Evolutionary conservation across 1,140 invertebrate species (phyloP).

Genomic region (Watersipora subatra): DNA sequence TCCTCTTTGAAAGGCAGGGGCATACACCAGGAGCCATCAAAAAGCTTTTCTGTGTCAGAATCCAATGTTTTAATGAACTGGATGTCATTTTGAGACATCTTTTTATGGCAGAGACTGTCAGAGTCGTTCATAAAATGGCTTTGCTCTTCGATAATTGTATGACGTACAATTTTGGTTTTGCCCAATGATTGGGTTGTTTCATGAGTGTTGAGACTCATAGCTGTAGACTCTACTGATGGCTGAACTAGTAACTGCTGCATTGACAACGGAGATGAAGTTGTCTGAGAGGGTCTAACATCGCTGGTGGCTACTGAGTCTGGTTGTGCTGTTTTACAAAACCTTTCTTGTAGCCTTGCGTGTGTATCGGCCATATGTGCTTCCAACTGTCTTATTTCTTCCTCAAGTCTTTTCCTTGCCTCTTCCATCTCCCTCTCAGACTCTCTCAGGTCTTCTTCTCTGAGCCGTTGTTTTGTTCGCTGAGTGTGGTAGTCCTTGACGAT

Average conservation of each 20-base stretch:
- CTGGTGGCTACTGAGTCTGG: not conserved
- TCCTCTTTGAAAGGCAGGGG: not conserved
- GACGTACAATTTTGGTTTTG: too few species aligned
- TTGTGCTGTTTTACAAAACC: not conserved
- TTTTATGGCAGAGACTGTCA: too few species aligned
- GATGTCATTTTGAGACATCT: not conserved
- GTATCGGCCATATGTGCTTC: not conserved
- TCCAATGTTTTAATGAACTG: not conserved
- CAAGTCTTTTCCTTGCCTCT: constrained; percentile 3
- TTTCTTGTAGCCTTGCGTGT: not conserved
- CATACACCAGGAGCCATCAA: not conserved
- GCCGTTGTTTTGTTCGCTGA: not conserved
- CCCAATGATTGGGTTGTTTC: too few species aligned
- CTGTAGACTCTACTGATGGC: too few species aligned
- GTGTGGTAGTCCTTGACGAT: not conserved
- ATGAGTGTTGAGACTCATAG: too few species aligned
- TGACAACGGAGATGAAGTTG: too few species aligned
- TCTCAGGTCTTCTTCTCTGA: constrained; percentile 1
- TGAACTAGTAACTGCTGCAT: too few species aligned
- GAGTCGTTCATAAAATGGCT: too few species aligned
- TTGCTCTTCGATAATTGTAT: too few species aligned
- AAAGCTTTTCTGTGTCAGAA: not conserved
- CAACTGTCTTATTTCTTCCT: constrained; percentile 2
- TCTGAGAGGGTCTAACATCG: not conserved
- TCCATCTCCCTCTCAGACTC: not conserved